Evolutionary conservation across 2,113 vertebrate species (phyloP), one percentile per base, ranked within the genome.

Genomic region (Ptyas mucosa): DNA sequence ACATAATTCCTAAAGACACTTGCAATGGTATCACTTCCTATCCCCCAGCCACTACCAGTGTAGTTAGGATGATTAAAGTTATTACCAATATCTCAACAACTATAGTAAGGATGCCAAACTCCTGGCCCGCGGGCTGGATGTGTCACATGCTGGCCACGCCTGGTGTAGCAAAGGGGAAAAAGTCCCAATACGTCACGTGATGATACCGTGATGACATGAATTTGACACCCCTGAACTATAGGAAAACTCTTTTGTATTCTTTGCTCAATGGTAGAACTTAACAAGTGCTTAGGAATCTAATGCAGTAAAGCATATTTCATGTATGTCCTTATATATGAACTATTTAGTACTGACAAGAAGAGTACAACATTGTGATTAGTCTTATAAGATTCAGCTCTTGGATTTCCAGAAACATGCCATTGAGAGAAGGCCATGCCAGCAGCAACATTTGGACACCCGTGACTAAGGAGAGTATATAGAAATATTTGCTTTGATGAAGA

Each of bases 391-490:
- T 93, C 95, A 97, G 96, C 95, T 96, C 91, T 96, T 96, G 89
- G 94, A 86, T 94, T 95, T 91, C 93, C 91, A 92, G 58, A 58
- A 52, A 85, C n/a, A 53, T 18, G 93, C 49, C 87, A 87, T 2
- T 21, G 86, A 86, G 55, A 29, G 75, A 85, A 94, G 93, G 95
- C 93, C 95, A 95, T 96, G 95, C 75, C 61, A 85, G 49, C n/a
- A 97, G 96, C 96, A 94, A 97, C 92, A 89, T 96, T 96, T 97
- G 96, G 96, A 95, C 95, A 97, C 95, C 95, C 95, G 93, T 95
- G 94, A 97, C 61, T 94, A 92, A 96, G 91, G 91, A 94, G 88
- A 89, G 46, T 53, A 49, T 95, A 95, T 94, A 43, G 29, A 94
- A 94, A 75, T 91, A 93, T 95, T 94, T 95, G 91, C 94, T 95